phyloP scores from a whole-genome alignment of 1,140 invertebrate genomes.

The Calosoma granatense region DNA sequence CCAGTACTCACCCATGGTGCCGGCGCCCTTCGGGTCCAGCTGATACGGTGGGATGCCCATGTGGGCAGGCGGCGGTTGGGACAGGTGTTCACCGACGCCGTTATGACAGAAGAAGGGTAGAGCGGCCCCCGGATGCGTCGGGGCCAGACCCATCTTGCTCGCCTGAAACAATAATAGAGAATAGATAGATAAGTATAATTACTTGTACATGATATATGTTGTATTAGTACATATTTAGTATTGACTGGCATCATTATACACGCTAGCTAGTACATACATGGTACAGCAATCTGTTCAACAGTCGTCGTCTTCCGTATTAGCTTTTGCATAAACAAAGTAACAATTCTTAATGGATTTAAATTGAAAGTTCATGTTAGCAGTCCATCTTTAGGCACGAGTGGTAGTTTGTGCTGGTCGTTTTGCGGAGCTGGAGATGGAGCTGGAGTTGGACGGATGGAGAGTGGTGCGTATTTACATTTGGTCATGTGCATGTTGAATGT shows the following conservation, averaged over 20 bases:
- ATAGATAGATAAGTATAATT: slow-evolving; percentile 20
- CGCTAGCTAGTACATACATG: not conserved
- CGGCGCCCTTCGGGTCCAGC: slow-evolving; percentile 60
- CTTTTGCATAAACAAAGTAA: not conserved
- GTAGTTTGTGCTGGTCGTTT: not conserved
- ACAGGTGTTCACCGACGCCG: slow-evolving; percentile 61
- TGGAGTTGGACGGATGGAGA: not conserved
- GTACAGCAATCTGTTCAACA: slow-evolving; percentile 18
- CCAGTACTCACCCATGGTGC: slow-evolving; percentile 53
- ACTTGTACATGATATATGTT: not conserved
- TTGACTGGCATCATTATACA: slow-evolving; percentile 14
- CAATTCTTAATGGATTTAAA: slow-evolving; percentile 8
- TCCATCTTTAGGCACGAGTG: slow-evolving; percentile 7
- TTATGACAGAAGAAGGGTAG: slow-evolving; percentile 87
- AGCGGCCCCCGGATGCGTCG: slow-evolving; percentile 52
- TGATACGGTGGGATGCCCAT: slow-evolving; percentile 95
- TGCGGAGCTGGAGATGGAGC: not conserved
- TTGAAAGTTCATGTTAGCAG: slow-evolving; percentile 4
- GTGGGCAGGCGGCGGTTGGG: slow-evolving; percentile 90
- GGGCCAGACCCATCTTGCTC: slow-evolving; percentile 75
- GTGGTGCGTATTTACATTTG: slow-evolving; percentile 4
- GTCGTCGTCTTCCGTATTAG: not conserved
- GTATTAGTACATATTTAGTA: not conserved
- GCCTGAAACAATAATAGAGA: slow-evolving; percentile 58
- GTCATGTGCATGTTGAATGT: not conserved